Evolutionary conservation across 1,140 invertebrate species (phyloP), one percentile per base, ranked within the genome.

Genomic region (Holotrichia oblita): DNA sequence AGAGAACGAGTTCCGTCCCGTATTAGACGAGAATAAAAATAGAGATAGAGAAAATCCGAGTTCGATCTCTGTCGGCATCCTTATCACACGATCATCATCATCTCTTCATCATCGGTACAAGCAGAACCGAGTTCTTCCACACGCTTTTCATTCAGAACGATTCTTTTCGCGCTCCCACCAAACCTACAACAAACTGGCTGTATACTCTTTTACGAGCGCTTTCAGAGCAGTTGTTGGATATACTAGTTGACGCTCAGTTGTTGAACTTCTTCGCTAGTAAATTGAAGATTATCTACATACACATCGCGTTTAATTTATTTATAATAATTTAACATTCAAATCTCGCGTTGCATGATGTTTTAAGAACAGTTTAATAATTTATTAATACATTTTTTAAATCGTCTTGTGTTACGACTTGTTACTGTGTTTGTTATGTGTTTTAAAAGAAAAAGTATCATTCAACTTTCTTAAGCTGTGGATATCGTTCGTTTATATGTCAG

Each of bases 111-210:
- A 20, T 61, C n/a, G n/a, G 59, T 22, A 44, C 12, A 61, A 14
- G n/a, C 59, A 22, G n/a, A 8, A 69, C 22, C 61, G 22, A 69
- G 10, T 9, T 34, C 61, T 69, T 69, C 61, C 61, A 22, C 61
- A 69, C 61, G 61, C 6, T 69, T 69, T 69, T 34, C 61, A 69
- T 69, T 69, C 61, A 69, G 17, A 69, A 69, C 61, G 61, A 24
- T 69, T 69, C 61, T 69, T 69, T 24, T 34, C 12, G 61, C 8
- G 61, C 61, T 69, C 61, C 61, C 61, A 69, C 61, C 61, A 55
- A 55, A 55, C 48, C 48, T 55, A 55, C 14, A 27, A 22, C 22
- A 24, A 69, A 34, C 61, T 20, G 27, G 17, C 10, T 48, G 10
- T 34, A 34, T 24, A 17, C 17, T 69, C 61, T 69, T 69, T 24